Evolutionary conservation across 2,113 vertebrate genomes (phyloP).

Genomic region (Sceloporus undulatus): DNA sequence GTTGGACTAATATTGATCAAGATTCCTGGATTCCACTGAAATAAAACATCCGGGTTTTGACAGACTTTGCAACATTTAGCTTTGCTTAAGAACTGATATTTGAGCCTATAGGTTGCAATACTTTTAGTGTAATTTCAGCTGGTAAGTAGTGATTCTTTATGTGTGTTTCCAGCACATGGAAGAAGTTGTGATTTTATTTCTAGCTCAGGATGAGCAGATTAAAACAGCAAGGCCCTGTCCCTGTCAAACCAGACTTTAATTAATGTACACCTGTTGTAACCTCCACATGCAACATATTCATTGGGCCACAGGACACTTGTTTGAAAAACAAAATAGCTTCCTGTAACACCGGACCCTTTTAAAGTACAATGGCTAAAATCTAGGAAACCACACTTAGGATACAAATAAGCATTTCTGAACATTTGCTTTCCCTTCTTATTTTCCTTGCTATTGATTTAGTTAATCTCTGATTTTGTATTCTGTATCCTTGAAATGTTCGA

Average conservation of each 20-base stretch:
- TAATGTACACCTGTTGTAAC: not conserved
- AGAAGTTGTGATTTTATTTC: not conserved
- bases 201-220: not conserved
- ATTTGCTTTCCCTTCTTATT: not conserved
- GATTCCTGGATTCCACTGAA: not conserved
- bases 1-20: not conserved
- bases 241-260: not conserved
- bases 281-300: not conserved
- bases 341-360: not conserved
- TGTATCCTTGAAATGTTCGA: not conserved
- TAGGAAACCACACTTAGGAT: not conserved
- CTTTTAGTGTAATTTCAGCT: too few species aligned
- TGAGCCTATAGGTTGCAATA: not conserved
- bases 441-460: not conserved
- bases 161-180: not conserved
- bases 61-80: not conserved
- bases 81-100: not conserved
- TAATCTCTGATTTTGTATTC: constrained; percentile 7
- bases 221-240: not conserved
- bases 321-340: not conserved
- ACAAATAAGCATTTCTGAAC: not conserved
- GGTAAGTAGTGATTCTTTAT: not conserved
- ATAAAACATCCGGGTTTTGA: not conserved
- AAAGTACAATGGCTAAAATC: not conserved
- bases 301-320: not conserved